Conservation (phyloP, 2,113 vertebrate species). For the Candoia aspera region DNA sequence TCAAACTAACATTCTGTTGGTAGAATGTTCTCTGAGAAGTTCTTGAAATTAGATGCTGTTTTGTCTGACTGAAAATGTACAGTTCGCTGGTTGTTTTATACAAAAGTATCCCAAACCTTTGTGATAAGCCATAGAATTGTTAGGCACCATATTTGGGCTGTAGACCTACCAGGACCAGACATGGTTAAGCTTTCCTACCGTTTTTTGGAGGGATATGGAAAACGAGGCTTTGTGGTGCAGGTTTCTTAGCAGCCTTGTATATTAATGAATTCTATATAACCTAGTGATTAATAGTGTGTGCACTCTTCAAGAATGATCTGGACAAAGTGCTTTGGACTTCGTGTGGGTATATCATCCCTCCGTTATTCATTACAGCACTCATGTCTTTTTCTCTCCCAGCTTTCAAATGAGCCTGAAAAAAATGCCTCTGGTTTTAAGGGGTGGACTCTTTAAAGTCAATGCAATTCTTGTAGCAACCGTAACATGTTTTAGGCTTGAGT, state of each 20-base stretch:
- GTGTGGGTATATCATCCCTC: neutral
- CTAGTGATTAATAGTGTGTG: neutral
- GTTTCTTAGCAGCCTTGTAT: neutral
- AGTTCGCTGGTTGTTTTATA: neutral
- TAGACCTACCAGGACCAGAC: neutral
- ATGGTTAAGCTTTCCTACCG: neutral
- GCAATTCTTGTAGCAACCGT: neutral
- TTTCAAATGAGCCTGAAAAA: neutral
- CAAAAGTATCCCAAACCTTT: neutral
- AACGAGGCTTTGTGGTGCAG: neutral
- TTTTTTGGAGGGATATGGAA: neutral
- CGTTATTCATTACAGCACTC: neutral
- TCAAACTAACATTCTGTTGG: neutral
- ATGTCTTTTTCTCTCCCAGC: neutral
- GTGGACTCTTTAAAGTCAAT: neutral
- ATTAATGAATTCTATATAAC: neutral
- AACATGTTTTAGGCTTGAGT: neutral
- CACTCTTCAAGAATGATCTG: neutral
- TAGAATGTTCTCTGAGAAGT: neutral
- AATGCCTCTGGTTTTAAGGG: neutral
- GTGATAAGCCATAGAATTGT: neutral
- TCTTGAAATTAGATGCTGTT: neutral
- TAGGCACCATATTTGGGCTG: neutral
- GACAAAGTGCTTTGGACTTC: neutral
- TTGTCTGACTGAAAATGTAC: neutral